Evolutionary conservation across 1,140 invertebrate species (phyloP).

Genomic region (Drosophila mayri): DNA sequence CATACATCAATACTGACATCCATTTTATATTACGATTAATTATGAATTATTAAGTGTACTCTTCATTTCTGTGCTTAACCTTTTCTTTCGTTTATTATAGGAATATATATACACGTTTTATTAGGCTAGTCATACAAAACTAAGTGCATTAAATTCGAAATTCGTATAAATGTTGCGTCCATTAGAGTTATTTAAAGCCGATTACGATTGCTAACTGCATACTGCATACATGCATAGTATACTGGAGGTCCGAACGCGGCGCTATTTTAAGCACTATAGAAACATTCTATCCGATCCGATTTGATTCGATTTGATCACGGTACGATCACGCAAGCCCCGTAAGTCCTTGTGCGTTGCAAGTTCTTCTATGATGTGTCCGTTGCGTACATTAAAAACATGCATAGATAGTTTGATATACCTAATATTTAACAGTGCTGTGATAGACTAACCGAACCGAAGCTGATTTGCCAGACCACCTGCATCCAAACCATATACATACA

Average conservation of each 20-base stretch:
- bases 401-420: constrained; percentile 45
- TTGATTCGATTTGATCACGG: constrained; percentile 14
- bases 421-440: constrained; percentile 80
- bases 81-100: constrained; percentile 73
- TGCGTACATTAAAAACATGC: constrained; percentile 42
- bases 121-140: constrained; percentile 69
- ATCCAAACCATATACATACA: constrained; percentile 20
- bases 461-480: constrained; percentile 42
- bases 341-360: constrained; percentile 74
- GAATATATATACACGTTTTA: constrained; percentile 81
- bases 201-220: constrained; percentile 42
- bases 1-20: constrained; percentile 29
- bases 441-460: constrained; percentile 71
- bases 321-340: constrained; percentile 54
- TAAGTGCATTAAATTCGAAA: constrained; percentile 80
- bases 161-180: constrained; percentile 70
- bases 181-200: constrained; percentile 65
- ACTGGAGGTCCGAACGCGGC: constrained; percentile 35
- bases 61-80: constrained; percentile 70
- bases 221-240: background rate
- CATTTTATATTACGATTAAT: constrained; percentile 50
- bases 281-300: constrained; percentile 32
- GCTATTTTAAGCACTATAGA: constrained; percentile 52
- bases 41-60: constrained; percentile 41
- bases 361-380: constrained; percentile 59